A percentile compares a stretch with the other conserved stretches of the same genome.
These are phyloP conservation scores for Calosoma granatense DNA, from an alignment of 1,140 invertebrate species.

Conservation along the genomic window DNA sequence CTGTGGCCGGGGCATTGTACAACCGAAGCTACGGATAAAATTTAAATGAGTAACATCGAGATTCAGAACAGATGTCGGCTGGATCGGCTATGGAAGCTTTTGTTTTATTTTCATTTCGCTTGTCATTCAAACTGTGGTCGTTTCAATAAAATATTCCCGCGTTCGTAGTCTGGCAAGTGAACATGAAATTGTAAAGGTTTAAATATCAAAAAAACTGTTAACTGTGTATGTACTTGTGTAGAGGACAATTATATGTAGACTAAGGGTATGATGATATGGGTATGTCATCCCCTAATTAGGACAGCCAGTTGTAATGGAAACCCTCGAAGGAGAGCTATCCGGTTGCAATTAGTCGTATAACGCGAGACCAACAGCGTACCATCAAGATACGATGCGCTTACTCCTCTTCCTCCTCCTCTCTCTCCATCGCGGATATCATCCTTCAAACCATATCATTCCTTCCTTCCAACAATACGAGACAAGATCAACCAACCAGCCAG, in stretches of 20 bases:
- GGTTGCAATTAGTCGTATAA: neutral
- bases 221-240: neutral
- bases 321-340: neutral
- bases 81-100: constrained; percentile 5
- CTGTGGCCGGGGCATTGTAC: too few relatives aligned
- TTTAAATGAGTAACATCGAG: neutral
- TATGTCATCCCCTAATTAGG: neutral
- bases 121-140: neutral
- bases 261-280: neutral
- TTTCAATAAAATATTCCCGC: neutral
- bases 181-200: too few relatives aligned
- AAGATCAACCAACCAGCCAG: too few relatives aligned
- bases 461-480: too few relatives aligned
- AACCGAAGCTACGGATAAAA: neutral
- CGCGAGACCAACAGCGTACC: neutral
- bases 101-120: neutral
- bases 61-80: neutral
- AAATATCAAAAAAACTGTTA: too few relatives aligned
- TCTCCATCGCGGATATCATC: too few relatives aligned
- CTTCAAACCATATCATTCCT: too few relatives aligned
- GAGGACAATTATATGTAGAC: neutral
- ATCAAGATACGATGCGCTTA: too few relatives aligned
- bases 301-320: neutral
- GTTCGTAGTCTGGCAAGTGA: too few relatives aligned
- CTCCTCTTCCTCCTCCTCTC: too few relatives aligned